Conservation (phyloP, 2,888 invertebrate genomes). For the Andrena marginata region DNA sequence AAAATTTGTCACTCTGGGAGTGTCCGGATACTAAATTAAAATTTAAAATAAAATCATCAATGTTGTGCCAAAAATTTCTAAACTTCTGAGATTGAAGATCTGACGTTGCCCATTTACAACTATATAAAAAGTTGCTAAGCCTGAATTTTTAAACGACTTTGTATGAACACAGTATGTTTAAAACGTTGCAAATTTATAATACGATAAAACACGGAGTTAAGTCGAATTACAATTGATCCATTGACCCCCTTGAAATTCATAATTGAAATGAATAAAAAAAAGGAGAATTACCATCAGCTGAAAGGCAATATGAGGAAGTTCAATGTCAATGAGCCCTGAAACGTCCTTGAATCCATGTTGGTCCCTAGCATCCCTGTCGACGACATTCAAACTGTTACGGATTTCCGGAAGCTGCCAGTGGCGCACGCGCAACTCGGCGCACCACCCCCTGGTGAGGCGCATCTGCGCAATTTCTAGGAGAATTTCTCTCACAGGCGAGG, state of each 20-base stretch:
- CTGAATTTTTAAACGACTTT: too few species aligned
- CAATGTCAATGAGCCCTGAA: conserved; percentile 59
- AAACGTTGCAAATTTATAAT: not conserved
- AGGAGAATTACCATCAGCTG: not conserved
- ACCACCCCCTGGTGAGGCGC: conserved; percentile 57
- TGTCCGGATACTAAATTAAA: too few species aligned
- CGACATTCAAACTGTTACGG: conserved; percentile 54
- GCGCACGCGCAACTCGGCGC: conserved; percentile 49
- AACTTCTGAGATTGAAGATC: too few species aligned
- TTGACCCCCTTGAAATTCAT: not conserved
- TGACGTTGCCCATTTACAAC: too few species aligned
- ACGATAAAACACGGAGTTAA: not conserved
- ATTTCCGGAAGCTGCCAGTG: conserved; percentile 58
- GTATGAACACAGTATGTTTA: not conserved
- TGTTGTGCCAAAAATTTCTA: too few species aligned
- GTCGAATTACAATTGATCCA: not conserved
- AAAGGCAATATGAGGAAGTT: conserved; percentile 43
- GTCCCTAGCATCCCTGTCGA: conserved; percentile 33
- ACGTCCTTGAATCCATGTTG: conserved; percentile 64
- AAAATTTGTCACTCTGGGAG: too few species aligned
- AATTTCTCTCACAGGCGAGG: conserved; percentile 77
- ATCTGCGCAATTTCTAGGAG: conserved; percentile 77
- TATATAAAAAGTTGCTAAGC: not conserved
- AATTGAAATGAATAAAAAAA: not conserved
- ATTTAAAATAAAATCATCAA: too few species aligned